phyloP scores from a whole-genome alignment of 2,113 vertebrate species.

The pig (Sus scrofa) region T2T-Sscrofa CM000820.6:3692001-3692500 shows the following conservation, averaged over 20 bases:
- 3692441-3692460: background rate
- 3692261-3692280: background rate
- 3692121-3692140: background rate
- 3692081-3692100: no score
- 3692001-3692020: no score
- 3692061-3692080: no score
- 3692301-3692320: background rate
- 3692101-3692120: no score
- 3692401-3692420: background rate
- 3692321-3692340: background rate
- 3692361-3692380: background rate
- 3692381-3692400: background rate
- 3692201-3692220: background rate
- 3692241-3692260: background rate
- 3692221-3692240: background rate
- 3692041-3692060: no score
- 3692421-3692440: background rate
- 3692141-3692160: background rate
- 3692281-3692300: background rate
- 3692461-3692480: background rate
- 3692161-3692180: background rate
- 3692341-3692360: background rate
- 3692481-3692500: background rate
- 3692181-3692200: background rate
- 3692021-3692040: no score